Base-by-base conservation (phyloP, 1,140 invertebrate species). In the Oryzaephilus surinamensis region DNA sequence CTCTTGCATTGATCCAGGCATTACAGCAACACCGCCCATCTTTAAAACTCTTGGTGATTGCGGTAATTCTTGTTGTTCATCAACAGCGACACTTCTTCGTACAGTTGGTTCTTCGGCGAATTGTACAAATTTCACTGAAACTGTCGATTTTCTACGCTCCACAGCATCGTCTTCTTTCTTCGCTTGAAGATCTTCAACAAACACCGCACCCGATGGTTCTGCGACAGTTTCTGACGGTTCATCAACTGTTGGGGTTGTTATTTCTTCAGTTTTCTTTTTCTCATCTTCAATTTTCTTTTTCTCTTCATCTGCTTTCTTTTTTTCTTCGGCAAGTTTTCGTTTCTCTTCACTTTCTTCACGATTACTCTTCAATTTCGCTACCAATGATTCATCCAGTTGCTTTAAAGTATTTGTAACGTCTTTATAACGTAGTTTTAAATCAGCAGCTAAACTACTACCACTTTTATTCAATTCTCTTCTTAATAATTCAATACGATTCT, bases 1-100 rank as follows among this genome's bases (percentile, higher is more conserved):
- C 13, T 5, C 16, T 12, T 4, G 14, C n/a, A 7, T 45, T 43
- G 27, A 52, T 24, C 50, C 48, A 0, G 52, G 52, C 37, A 55
- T 32, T 4, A 55, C 53, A 7, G 50, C 40, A 8, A 55, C 46
- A 3, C 53, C 53, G 2, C 46, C 32, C 45, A 53, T 55, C 32
- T 51, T 32, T 2, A 47, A 46, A 10, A 21, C 43, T 44, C 20
- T 38, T 43, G 34, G n/a, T 7, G 23, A 18, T 19, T 39, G 19
- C 2, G 15, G 19, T 10, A 26, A 12, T 11, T 41, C 33, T 8
- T 40, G 5, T n/a, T 12, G 8, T 35, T 40, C 43, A 6, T 45
- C 19, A 6, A 38, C 27, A 19, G 29, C 20, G 7, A 38, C 35
- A 7, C 23, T 24, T 10, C 8, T 11, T 1, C 23, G 20, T 6